Evolutionary conservation across 1,140 invertebrate genomes (phyloP), one percentile per base, ranked within the genome.

Genomic region (Zaprionus tsacasi): DNA sequence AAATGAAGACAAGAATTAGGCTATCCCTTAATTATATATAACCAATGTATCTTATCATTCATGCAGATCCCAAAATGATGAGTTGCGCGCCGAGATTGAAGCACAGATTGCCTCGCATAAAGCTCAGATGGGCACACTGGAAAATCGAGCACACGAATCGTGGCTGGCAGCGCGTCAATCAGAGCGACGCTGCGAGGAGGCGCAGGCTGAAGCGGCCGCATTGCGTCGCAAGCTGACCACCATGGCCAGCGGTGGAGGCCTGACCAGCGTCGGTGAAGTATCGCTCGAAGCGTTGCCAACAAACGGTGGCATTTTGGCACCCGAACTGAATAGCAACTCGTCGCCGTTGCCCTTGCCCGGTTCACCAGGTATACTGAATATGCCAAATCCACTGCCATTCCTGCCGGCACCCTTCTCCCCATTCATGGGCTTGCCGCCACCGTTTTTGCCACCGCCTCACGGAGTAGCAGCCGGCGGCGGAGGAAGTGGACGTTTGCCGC

Each of bases 71-170:
- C 95, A 96, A 92, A 94, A 95, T 91, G 96, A 97, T 91, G 94
- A 95, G 50, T 87, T 97, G 52, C 96, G 96, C 61, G 94, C 96
- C 56, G 96, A 97, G 93, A 95, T 97, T 40, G 93, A 96, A 11
- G 96, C 96, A 63, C 96, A 96, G 92, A 96, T 97, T 88, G 95
- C 96, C 17, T 95, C 95, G 59, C 95, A 96, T 63, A 97, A 97
- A 91, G 94, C 94, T 56, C 96, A 96, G 77, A 95, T 97, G 76
- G 94, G 96, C 48, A 93, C 94, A 64, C 93, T 96, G 45, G 96
- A 97, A 92, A 95, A 96, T 70, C 96, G 96, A 70, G 94, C 95
- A 15, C 96, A 97, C 85, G 95, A 96, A 79, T 96, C 96, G 83
- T 97, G 96, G 96, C 93, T 97, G 17, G 93, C 95, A 55, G 95